Conservation (phyloP, 2,888 invertebrate species). For the Dynastes tityus region DNA sequence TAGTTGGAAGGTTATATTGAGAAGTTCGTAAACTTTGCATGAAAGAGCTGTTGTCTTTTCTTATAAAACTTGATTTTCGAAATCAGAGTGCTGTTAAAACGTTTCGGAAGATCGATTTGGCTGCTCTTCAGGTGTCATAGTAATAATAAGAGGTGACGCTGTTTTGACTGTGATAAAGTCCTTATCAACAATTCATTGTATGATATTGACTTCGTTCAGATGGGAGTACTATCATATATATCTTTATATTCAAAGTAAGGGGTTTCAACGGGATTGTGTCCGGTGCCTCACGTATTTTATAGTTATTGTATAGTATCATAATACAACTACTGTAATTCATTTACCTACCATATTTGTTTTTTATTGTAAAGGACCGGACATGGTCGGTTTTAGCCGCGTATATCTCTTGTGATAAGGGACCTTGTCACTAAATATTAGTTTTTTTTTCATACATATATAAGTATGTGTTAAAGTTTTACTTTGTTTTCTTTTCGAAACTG, state of each 20-base stretch:
- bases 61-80: slow-evolving; percentile 39
- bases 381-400: slow-evolving; percentile 30
- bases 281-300: slow-evolving; percentile 55
- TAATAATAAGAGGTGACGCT: slow-evolving; percentile 55
- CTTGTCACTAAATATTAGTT: slow-evolving; percentile 68
- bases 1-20: not conserved
- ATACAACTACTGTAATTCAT: slow-evolving; percentile 12
- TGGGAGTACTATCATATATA: slow-evolving; percentile 74
- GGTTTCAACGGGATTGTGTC: slow-evolving; percentile 54
- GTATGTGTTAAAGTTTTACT: slow-evolving; percentile 59
- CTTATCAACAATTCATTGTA: slow-evolving; percentile 71
- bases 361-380: slow-evolving; percentile 41
- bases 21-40: slow-evolving; percentile 3
- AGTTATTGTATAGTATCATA: slow-evolving; percentile 27
- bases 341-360: slow-evolving; percentile 6
- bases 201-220: slow-evolving; percentile 75
- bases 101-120: slow-evolving; percentile 47
- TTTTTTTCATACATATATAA: slow-evolving; percentile 59
- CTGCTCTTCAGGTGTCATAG: slow-evolving; percentile 51
- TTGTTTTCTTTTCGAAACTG: slow-evolving; percentile 61
- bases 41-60: slow-evolving; percentile 9
- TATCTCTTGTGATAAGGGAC: slow-evolving; percentile 68
- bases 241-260: slow-evolving; percentile 37
- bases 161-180: slow-evolving; percentile 72
- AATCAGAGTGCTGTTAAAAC: slow-evolving; percentile 48